These are phyloP conservation scores for Labroides dimidiatus DNA, from an alignment of 2,797 vertebrate species.

Conservation along the genomic window DNA sequence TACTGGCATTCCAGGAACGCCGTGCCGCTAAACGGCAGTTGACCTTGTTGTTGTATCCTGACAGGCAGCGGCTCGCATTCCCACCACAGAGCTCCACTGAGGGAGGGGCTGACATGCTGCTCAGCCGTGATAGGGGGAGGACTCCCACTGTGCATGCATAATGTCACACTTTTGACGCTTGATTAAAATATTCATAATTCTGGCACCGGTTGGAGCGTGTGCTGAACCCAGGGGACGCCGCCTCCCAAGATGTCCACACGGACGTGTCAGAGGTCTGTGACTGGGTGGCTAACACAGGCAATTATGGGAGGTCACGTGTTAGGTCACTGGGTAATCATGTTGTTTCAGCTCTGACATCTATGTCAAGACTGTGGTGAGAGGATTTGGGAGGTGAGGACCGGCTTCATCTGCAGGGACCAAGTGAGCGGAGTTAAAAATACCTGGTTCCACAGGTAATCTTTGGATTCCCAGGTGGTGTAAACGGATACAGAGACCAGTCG, in stretches of 20 bases:
- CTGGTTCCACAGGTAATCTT: too few relatives aligned
- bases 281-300: constrained; percentile 38
- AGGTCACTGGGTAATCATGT: constrained; percentile 49
- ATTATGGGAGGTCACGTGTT: constrained; percentile 52
- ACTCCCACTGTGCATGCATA: constrained; percentile 52
- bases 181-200: constrained; percentile 59
- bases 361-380: constrained; percentile 11
- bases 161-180: constrained; percentile 49
- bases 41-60: constrained; percentile 75
- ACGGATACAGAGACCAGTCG: too few relatives aligned
- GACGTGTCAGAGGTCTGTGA: constrained; percentile 27
- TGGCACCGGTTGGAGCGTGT: constrained; percentile 14
- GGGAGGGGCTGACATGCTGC: constrained; percentile 56
- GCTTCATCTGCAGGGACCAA: constrained; percentile 1
- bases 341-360: constrained; percentile 1
- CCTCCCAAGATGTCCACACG: constrained; percentile 33
- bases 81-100: constrained; percentile 18
- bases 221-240: constrained; percentile 8
- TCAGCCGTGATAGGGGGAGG: constrained; percentile 37
- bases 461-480: too few relatives aligned
- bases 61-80: constrained; percentile 56
- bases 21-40: constrained; percentile 56
- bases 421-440: not conserved
- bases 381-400: constrained; percentile 19
- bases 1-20: constrained; percentile 62